A percentile compares a stretch with the other conserved stretches of the same genome.
These are phyloP conservation scores for Drosophila ironensis DNA, from an alignment of 1,140 invertebrate species.

Conservation along the genomic window DNA sequence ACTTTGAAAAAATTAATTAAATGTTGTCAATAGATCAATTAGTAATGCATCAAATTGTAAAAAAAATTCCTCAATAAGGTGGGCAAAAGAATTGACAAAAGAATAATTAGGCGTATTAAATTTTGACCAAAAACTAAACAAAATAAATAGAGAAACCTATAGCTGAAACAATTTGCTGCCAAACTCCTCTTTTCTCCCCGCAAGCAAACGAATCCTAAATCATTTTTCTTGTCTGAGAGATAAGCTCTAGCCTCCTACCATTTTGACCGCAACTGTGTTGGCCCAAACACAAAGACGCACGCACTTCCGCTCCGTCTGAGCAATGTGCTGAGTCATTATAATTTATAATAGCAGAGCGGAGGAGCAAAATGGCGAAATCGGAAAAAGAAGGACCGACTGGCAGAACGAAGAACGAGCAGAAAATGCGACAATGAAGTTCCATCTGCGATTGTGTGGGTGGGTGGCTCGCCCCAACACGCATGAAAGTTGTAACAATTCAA, in stretches of 20 bases:
- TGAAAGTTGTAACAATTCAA: conserved; percentile 68
- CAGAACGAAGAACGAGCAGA: conserved; percentile 31
- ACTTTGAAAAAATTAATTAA: too few relatives aligned
- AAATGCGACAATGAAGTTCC: conserved; percentile 71
- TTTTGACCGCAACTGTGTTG: background rate
- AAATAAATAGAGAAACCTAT: too few relatives aligned
- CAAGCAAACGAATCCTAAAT: too few relatives aligned
- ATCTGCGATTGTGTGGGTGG: conserved; percentile 16
- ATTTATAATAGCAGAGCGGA: conserved; percentile 63
- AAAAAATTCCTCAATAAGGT: too few relatives aligned
- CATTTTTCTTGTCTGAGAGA: too few relatives aligned
- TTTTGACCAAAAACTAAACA: too few relatives aligned
- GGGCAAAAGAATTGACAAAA: too few relatives aligned
- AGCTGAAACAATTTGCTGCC: too few relatives aligned
- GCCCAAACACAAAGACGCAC: conserved; percentile 23
- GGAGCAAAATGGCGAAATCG: conserved; percentile 18
- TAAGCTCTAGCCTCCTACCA: background rate
- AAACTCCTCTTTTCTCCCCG: too few relatives aligned
- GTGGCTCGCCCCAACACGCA: conserved; percentile 18
- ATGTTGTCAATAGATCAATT: too few relatives aligned
- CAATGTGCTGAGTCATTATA: conserved; percentile 74
- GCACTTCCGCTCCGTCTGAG: conserved; percentile 47
- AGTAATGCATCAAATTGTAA: too few relatives aligned
- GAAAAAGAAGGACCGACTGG: conserved; percentile 10
- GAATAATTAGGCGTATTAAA: too few relatives aligned